Base-by-base conservation (phyloP, 1,140 invertebrate species). In the Thaumatotibia leucotreta region DNA sequence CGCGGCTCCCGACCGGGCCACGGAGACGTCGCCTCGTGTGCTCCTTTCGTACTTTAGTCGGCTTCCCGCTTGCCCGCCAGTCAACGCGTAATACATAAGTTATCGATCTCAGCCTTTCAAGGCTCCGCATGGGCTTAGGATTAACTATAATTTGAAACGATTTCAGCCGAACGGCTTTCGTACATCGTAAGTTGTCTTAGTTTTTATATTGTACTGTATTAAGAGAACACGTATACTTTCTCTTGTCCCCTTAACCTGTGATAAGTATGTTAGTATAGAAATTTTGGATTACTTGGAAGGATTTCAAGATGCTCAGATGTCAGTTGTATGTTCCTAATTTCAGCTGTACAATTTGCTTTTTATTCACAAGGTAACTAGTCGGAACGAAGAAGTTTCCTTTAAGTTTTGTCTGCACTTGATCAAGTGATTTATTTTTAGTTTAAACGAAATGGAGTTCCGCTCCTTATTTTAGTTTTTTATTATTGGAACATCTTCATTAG, bases 181-280 rank as follows among this genome's bases (percentile, higher is more conserved):
- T 74, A 69, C 74, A 80, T 77, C 72, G 80, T 88, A 82, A 86
- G 81, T 88, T 86, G 82, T 87, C 78, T 88, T 84, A 86, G 79
- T 82, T 83, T 76, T 74, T 66, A 54, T 74, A 80, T 73, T 29
- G 70, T 84, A 82, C 73, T 79, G 79, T 82, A 84, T 80, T 82
- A 77, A 89, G 84, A 88, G 86, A 87, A 88, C 83, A 83, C 82
- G 86, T 83, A 88, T 86, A 86, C 80, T 90, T 86, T 87, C 84
- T 90, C 88, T 89, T 89, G 86, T 90, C 88, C 88, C 88, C 83
- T 88, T 90, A 87, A 90, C 88, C 88, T 90, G 86, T 90, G 88
- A 90, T 90, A 88, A 88, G 88, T 88, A 90, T 80, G 79, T 90
- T 90, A 90, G 88, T 79, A 73, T 88, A 88, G 81, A 79, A 66